A percentile compares a stretch with the other conserved stretches of the same genome.
These are phyloP conservation scores for Hucho hucho DNA, from an alignment of 2,113 vertebrate genomes.

Conservation along the genomic window DNA sequence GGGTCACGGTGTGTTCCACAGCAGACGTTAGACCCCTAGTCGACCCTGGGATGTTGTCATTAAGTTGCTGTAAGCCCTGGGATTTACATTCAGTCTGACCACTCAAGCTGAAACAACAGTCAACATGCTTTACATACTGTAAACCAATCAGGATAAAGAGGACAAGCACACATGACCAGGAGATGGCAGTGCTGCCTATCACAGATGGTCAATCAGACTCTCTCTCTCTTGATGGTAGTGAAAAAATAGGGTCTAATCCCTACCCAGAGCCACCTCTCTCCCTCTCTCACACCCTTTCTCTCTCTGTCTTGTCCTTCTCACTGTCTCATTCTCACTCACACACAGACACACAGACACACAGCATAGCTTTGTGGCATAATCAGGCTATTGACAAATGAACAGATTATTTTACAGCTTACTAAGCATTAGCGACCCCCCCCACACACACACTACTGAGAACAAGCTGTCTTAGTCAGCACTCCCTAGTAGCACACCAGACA, in stretches of 20 bases:
- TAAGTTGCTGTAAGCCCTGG: not conserved
- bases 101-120: slow-evolving; percentile 1
- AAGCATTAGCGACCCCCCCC: slow-evolving; percentile 11
- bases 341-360: not conserved
- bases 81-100: slow-evolving; percentile 1
- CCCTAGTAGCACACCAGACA: slow-evolving; percentile 37
- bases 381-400: slow-evolving; percentile 8
- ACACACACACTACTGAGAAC: slow-evolving; percentile 14
- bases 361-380: slow-evolving; percentile 5
- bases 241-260: too few species aligned
- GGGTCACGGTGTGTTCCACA: not conserved
- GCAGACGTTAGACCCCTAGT: not conserved
- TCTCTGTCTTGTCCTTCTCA: not conserved
- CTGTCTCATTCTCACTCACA: not conserved
- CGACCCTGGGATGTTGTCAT: not conserved
- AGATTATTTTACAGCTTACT: slow-evolving; percentile 37
- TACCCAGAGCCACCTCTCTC: not conserved
- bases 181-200: slow-evolving; percentile 49
- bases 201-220: slow-evolving; percentile 9
- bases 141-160: not conserved
- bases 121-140: not conserved
- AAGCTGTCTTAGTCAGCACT: slow-evolving; percentile 32
- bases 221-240: not conserved
- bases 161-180: slow-evolving; percentile 25
- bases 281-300: not conserved